phyloP scores from a whole-genome alignment of 2,113 vertebrate species.

The Perca schrenkii region DNA sequence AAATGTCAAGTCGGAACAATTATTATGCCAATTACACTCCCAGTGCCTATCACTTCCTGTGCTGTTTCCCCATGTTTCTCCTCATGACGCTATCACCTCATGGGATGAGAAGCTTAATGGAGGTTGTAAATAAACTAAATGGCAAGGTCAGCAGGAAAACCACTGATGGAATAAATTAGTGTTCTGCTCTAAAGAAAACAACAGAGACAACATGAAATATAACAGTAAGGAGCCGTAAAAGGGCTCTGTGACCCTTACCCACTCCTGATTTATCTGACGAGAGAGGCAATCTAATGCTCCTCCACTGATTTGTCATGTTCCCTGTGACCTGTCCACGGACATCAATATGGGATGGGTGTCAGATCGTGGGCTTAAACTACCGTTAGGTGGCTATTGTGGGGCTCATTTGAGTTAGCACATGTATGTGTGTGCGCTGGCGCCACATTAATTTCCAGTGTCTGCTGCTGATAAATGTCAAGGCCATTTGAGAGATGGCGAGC shows the following conservation, averaged over 20 bases:
- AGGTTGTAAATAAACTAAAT: conserved; percentile 74
- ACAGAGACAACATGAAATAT: conserved; percentile 65
- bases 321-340: conserved; percentile 70
- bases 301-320: conserved; percentile 78
- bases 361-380: conserved; percentile 64
- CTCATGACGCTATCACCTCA: conserved; percentile 45
- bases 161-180: conserved; percentile 78
- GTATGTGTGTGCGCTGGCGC: conserved; percentile 23
- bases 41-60: conserved; percentile 28
- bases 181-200: conserved; percentile 59
- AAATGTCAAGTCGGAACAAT: conserved; percentile 42
- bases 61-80: conserved; percentile 41
- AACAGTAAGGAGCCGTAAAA: conserved; percentile 44
- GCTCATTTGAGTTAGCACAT: conserved; percentile 40
- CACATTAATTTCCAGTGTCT: conserved; percentile 55
- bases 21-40: conserved; percentile 42
- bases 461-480: conserved; percentile 70
- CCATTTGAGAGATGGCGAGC: conserved; percentile 52
- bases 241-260: conserved; percentile 32
- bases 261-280: conserved; percentile 79
- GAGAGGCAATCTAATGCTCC: conserved; percentile 74
- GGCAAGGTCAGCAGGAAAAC: conserved; percentile 71
- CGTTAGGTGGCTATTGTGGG: conserved; percentile 49
- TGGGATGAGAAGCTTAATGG: conserved; percentile 62
- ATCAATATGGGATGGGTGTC: conserved; percentile 74